Evolutionary conservation across 1,140 invertebrate genomes (phyloP), one percentile per base, ranked within the genome.

Genomic region (Triops cancriformis): DNA sequence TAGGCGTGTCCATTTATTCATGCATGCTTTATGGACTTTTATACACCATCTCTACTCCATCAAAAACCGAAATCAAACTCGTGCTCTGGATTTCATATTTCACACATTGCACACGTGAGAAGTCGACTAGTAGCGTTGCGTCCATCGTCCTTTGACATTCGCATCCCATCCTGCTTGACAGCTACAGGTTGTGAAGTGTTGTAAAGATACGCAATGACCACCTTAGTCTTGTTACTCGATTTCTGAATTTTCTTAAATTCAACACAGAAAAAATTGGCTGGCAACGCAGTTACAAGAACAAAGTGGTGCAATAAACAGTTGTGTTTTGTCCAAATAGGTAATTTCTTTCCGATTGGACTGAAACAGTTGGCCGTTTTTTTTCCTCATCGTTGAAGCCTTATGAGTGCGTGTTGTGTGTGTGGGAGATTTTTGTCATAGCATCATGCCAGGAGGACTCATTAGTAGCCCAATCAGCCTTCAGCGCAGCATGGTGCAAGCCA

Each of bases 401-500:
- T 64, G 51, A 64, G 51, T 64, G 51, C 51, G 51, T 64, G 51
- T 64, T 64, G 51, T 64, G 51, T 64, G 51, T 14, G 51, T 64
- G 51, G 14, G 11, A 64, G 51, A 64, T 64, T 64, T 64, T 64
- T 23, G 51, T 64, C 51, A 64, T 64, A 64, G 51, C 51, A 64
- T 64, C 51, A 64, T 64, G 51, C 51, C 51, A 64, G 51, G 51
- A 64, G 51, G 51, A 64, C 51, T 64, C 51, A 64, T 64, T 64
- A 64, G 51, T 64, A 23, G 51, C 51, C 51, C 51, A 64, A 23
- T 64, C 51, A 64, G 51, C 51, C 75, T 76, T 76, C 72, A 73
- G 64, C 37, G 26, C 84, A 89, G 84, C 81, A 92, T 93, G 89
- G 91, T 93, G 87, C 91, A 92, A 88, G 90, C 91, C 84, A 92